These are phyloP conservation scores for Rotaria macrura DNA, from an alignment of 2,888 invertebrate genomes.

Conservation along the genomic window DNA sequence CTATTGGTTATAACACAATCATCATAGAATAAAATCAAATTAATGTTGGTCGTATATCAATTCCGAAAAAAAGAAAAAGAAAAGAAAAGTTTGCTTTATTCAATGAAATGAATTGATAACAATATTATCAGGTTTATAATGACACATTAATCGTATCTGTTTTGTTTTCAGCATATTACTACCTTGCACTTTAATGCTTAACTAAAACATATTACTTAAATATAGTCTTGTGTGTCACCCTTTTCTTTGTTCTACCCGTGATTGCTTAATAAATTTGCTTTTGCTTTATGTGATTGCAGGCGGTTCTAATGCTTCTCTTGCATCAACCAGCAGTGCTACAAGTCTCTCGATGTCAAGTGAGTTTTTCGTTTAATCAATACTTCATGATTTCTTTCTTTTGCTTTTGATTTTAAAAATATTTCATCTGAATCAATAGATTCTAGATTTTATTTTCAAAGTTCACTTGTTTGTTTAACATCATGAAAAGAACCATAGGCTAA, in stretches of 20 bases:
- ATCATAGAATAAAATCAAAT: too few species aligned
- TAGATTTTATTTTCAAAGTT: too few species aligned
- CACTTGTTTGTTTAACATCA: background rate
- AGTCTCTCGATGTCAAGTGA: background rate
- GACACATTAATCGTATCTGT: background rate
- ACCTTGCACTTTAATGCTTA: background rate
- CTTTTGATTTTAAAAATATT: too few species aligned
- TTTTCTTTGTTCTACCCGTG: background rate
- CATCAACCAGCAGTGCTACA: background rate
- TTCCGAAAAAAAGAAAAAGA: too few species aligned
- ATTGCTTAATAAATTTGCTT: background rate
- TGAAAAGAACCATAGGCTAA: background rate
- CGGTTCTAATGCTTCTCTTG: constrained; percentile 2
- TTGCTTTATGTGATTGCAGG: background rate
- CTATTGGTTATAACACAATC: too few species aligned
- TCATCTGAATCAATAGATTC: too few species aligned
- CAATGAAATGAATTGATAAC: too few species aligned
- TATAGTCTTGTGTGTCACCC: background rate
- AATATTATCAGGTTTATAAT: background rate
- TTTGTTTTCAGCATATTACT: background rate
- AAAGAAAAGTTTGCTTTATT: too few species aligned
- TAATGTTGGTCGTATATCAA: too few species aligned
- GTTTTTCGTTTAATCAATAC: background rate
- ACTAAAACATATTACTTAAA: background rate
- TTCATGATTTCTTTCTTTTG: too few species aligned